Conservation (phyloP, 2,888 invertebrate genomes). For the Trissolcus japonicus region DNA sequence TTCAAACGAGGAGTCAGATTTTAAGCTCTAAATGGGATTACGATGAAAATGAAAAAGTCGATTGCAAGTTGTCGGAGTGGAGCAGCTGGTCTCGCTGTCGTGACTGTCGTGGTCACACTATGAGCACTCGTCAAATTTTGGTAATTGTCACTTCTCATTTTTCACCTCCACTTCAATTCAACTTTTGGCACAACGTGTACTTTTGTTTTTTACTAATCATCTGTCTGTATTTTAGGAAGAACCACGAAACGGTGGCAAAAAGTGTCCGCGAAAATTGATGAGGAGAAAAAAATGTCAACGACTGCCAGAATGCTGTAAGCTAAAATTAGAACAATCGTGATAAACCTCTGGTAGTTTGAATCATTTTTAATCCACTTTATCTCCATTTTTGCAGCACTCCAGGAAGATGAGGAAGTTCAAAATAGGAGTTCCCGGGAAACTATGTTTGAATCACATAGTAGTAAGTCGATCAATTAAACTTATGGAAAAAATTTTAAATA, state of each 20-base stretch:
- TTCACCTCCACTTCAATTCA: not conserved
- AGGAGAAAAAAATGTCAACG: slow-evolving; percentile 70
- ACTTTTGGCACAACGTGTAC: not conserved
- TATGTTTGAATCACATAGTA: slow-evolving; percentile 24
- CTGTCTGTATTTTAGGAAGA: slow-evolving; percentile 70
- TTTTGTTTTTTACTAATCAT: not conserved
- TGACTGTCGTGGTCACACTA: slow-evolving; percentile 81
- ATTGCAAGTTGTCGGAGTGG: slow-evolving; percentile 88
- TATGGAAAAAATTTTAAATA: not conserved
- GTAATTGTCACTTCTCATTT: slow-evolving; percentile 59
- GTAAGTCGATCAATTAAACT: slow-evolving; percentile 1
- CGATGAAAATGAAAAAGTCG: slow-evolving; percentile 70
- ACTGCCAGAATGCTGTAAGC: slow-evolving; percentile 69
- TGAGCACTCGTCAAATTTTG: slow-evolving; percentile 71
- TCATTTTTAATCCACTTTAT: not conserved
- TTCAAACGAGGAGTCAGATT: slow-evolving; percentile 68
- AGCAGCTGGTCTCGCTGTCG: slow-evolving; percentile 90
- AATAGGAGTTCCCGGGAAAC: slow-evolving; percentile 42
- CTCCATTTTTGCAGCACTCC: slow-evolving; percentile 50
- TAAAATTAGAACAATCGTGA: not conserved
- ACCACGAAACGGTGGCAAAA: slow-evolving; percentile 80
- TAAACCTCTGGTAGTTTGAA: not conserved
- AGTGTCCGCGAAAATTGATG: slow-evolving; percentile 80
- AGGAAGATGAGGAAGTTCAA: slow-evolving; percentile 58
- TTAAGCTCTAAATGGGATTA: slow-evolving; percentile 60